Percentiles rank a stretch among this genome's conserved stretches.
phyloP scores from a whole-genome alignment of 35 echinoderm and acorn worm genomes.

The Hemicentrotus pulcherrimus region DNA sequence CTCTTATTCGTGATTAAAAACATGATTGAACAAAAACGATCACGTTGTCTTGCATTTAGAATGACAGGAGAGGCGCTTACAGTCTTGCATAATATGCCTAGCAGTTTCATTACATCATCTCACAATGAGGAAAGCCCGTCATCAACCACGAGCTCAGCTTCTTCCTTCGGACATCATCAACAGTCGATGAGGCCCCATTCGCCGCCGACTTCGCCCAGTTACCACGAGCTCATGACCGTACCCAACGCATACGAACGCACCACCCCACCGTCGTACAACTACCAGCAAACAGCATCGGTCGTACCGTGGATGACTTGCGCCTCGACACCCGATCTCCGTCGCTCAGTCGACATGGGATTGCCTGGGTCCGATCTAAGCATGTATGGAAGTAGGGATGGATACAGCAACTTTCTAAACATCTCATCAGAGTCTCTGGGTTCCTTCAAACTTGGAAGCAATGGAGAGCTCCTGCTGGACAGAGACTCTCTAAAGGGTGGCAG shows the following conservation, averaged over 20 bases:
- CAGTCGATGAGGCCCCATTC: neutral
- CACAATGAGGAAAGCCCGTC: neutral
- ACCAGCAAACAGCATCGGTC: neutral
- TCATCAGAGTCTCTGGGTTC: constrained; percentile 10
- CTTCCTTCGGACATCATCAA: neutral
- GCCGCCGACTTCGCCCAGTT: neutral
- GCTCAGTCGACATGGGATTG: neutral
- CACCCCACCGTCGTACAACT: neutral
- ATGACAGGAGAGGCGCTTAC: neutral
- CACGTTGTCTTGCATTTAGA: neutral
- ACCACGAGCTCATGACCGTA: constrained; percentile 22
- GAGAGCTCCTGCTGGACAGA: neutral
- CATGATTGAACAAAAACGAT: no score
- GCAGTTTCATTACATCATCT: neutral
- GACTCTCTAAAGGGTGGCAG: neutral
- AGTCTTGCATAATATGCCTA: neutral
- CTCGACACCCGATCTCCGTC: constrained; percentile 23
- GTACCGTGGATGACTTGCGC: neutral
- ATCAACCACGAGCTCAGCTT: neutral
- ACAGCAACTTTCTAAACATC: constrained; percentile 6
- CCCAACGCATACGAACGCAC: neutral
- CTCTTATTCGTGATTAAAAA: no score
- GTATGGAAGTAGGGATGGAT: neutral
- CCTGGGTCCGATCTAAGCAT: neutral
- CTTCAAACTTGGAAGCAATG: neutral